Conservation (phyloP, 2,797 vertebrate species). For the Diglossa cyanea region DNA sequence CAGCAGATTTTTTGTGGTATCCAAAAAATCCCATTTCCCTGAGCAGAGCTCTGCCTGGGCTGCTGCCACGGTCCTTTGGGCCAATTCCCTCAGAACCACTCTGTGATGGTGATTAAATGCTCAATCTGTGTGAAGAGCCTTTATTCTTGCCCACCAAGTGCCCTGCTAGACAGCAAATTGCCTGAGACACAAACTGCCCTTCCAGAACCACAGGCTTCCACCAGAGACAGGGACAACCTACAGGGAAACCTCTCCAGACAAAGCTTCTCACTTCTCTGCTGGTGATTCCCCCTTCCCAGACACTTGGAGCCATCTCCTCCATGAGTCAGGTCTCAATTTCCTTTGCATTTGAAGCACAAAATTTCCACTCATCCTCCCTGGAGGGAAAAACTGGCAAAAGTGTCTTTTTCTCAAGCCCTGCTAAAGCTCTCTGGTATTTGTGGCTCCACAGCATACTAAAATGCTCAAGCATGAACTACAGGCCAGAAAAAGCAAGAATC, state of each 20-base stretch:
- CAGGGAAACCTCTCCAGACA: neutral
- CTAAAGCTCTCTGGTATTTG: neutral
- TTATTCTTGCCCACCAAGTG: neutral
- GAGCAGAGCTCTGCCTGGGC: neutral
- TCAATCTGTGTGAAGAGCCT: neutral
- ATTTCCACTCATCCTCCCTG: neutral
- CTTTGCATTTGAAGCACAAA: neutral
- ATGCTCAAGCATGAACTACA: neutral
- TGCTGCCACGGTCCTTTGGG: neutral
- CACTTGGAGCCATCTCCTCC: neutral
- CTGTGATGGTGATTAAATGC: accelerated
- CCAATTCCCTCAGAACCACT: neutral
- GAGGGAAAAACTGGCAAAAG: neutral
- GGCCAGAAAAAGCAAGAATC: neutral
- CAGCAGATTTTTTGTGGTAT: accelerated
- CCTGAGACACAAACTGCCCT: neutral
- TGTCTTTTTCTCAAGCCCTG: neutral
- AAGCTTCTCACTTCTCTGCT: neutral
- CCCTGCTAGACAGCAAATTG: neutral
- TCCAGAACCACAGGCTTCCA: neutral
- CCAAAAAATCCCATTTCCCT: neutral
- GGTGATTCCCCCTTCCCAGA: neutral
- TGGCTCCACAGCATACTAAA: neutral
- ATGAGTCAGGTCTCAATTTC: neutral
- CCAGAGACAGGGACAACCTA: neutral